Percentiles rank a stretch among this genome's conserved stretches.
Conservation (phyloP, 2,888 invertebrate genomes). For the Salticus scenicus region DNA sequence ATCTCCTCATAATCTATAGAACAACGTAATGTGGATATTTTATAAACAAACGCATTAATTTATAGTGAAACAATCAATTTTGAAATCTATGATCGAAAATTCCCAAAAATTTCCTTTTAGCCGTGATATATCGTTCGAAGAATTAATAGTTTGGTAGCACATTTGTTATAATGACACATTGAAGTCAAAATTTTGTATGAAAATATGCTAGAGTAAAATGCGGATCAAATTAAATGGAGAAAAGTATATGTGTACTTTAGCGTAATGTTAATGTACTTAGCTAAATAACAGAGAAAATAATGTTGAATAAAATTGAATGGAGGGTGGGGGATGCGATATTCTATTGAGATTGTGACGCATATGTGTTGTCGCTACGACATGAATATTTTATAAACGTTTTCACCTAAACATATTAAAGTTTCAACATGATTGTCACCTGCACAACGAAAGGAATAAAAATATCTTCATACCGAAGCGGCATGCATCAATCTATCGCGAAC, state of each 20-base stretch:
- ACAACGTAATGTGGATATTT: no score
- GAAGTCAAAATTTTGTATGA: not conserved
- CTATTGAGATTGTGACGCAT: not conserved
- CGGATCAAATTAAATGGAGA: not conserved
- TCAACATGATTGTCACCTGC: constrained; percentile 1
- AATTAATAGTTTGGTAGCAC: no score
- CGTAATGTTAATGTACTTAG: not conserved
- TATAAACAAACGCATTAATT: no score
- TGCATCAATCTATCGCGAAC: constrained; percentile 12
- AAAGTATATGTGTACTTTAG: no score
- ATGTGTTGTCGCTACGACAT: not conserved
- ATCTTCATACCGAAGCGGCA: not conserved
- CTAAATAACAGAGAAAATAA: not conserved
- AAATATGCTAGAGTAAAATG: not conserved
- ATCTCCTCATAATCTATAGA: no score
- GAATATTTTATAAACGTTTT: constrained; percentile 3
- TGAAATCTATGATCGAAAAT: no score
- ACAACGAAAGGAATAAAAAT: not conserved
- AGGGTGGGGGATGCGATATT: not conserved
- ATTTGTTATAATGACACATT: not conserved
- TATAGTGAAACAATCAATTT: no score
- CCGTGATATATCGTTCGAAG: no score
- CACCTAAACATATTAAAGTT: constrained; percentile 1
- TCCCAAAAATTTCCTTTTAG: no score
- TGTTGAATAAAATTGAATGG: not conserved